A percentile compares a stretch with the other conserved stretches of the same genome.
phyloP scores from a whole-genome alignment of 2,888 invertebrate species.

The Ectemnius continuus region DNA sequence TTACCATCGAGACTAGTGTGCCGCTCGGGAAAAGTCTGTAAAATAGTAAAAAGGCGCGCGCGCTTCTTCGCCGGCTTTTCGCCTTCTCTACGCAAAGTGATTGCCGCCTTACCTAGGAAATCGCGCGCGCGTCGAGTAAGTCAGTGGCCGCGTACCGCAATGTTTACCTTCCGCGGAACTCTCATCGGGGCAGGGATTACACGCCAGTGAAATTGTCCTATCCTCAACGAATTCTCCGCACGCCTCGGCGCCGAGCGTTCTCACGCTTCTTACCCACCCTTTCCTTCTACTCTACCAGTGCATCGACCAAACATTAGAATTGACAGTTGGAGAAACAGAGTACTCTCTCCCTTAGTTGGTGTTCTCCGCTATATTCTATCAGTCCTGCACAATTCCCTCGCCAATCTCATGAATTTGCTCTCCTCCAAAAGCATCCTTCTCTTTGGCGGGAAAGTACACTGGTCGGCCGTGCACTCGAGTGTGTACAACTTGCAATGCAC shows the following conservation, averaged over 20 bases:
- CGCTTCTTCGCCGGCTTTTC: no score
- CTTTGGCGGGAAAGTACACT: conserved; percentile 6
- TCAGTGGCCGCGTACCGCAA: not conserved
- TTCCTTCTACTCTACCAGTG: no score
- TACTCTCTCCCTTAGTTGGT: no score
- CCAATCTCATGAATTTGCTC: not conserved
- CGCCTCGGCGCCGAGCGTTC: no score
- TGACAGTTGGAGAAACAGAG: no score
- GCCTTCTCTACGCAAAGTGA: no score
- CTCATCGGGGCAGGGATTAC: not conserved
- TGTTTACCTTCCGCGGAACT: conserved; percentile 29
- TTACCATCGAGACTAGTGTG: no score
- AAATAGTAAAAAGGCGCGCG: no score
- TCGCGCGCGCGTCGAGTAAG: not conserved
- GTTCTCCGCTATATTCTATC: no score
- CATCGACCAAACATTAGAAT: no score
- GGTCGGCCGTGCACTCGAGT: not conserved
- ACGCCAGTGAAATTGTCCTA: not conserved
- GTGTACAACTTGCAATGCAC: not conserved
- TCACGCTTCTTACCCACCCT: no score
- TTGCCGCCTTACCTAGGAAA: not conserved
- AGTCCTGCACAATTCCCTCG: not conserved
- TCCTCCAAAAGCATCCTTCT: not conserved
- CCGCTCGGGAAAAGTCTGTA: no score
- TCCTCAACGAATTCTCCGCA: not conserved